These are phyloP conservation scores for Takifugu ocellatus DNA, from an alignment of 2,797 vertebrate species.

Conservation along the genomic window DNA sequence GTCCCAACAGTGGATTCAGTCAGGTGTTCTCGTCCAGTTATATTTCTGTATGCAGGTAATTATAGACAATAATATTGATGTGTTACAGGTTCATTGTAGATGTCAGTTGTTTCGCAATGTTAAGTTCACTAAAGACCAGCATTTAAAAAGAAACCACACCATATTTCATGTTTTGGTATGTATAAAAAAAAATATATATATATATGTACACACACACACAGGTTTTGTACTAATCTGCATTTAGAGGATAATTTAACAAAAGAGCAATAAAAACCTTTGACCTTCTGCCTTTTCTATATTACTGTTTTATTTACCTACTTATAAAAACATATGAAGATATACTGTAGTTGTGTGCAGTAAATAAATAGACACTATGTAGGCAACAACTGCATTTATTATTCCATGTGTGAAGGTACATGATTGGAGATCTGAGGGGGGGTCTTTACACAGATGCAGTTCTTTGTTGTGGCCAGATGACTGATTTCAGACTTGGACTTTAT, in stretches of 20 bases:
- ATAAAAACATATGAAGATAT: background rate
- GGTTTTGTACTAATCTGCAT: constrained; percentile 68
- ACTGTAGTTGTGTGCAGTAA: background rate
- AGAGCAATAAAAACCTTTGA: constrained; percentile 66
- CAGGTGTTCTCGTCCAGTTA: background rate
- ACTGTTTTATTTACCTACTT: background rate
- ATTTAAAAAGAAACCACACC: constrained; percentile 15
- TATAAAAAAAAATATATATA: constrained; percentile 24
- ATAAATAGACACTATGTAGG: constrained; percentile 22
- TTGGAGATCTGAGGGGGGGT: constrained; percentile 59
- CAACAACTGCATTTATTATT: constrained; percentile 72
- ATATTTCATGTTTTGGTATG: constrained; percentile 28
- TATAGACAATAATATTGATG: constrained; percentile 3
- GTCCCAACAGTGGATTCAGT: constrained; percentile 9
- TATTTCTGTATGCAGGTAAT: constrained; percentile 1
- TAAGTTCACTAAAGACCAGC: constrained; percentile 41
- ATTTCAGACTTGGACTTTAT: background rate
- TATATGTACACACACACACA: constrained; percentile 47
- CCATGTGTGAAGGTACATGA: constrained; percentile 68
- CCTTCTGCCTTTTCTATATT: constrained; percentile 1
- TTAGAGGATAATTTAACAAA: constrained; percentile 60
- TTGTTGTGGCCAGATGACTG: constrained; percentile 17
- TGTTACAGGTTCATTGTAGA: background rate
- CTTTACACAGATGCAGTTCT: constrained; percentile 52
- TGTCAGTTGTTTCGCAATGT: constrained; percentile 9